A percentile compares a stretch with the other conserved stretches of the same genome.
Conservation (phyloP, 2,113 vertebrate genomes). For the Blennius ocellaris region DNA sequence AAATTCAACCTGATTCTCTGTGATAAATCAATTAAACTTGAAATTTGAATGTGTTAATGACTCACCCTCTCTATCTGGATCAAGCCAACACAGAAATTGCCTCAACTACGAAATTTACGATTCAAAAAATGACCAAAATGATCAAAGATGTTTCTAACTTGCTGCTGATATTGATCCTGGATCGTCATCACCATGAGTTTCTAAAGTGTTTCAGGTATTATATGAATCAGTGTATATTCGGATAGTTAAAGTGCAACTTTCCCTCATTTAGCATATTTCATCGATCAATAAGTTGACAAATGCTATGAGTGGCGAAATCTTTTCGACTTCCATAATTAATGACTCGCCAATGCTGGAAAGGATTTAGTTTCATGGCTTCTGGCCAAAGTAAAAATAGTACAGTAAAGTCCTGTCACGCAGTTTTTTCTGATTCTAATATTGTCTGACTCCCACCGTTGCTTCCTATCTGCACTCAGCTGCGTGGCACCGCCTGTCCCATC, state of each 20-base stretch:
- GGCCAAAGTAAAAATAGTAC: slow-evolving; percentile 36
- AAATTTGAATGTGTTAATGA: too few species aligned
- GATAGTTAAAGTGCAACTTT: background rate
- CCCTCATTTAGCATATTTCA: background rate
- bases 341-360: background rate
- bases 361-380: background rate
- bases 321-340: background rate
- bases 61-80: too few species aligned
- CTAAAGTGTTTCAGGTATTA: too few species aligned
- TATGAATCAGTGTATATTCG: too few species aligned
- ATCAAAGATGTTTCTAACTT: too few species aligned
- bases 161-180: too few species aligned
- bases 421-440: slow-evolving; percentile 27
- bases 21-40: too few species aligned
- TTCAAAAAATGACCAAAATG: too few species aligned
- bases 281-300: background rate
- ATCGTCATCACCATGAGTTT: too few species aligned
- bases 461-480: slow-evolving; percentile 11
- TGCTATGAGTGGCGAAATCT: background rate
- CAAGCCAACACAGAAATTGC: too few species aligned
- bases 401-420: slow-evolving; percentile 15
- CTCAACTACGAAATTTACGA: too few species aligned
- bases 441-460: slow-evolving; percentile 2
- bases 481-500: slow-evolving; percentile 39
- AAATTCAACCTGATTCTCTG: too few species aligned